A percentile compares a stretch with the other conserved stretches of the same genome.
Evolutionary conservation across 37 sponge, comb jelly and placozoan genomes (phyloP).

Genomic region (Corticium candelabrum): DNA sequence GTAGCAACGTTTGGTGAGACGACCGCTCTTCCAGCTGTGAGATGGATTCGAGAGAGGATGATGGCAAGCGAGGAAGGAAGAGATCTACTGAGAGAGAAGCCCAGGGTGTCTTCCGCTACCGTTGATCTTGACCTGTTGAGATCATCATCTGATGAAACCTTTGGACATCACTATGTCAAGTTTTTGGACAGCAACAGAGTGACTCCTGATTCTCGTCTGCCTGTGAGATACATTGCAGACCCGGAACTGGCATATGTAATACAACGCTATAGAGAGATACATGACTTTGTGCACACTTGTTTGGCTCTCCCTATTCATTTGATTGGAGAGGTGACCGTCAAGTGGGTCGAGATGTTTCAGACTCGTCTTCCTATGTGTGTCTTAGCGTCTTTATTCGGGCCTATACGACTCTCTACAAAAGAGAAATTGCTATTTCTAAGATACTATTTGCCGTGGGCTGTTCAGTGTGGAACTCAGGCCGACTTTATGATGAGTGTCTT

Average conservation of each 20-base stretch:
- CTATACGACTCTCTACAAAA: conserved; percentile 21
- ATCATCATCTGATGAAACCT: conserved; percentile 11
- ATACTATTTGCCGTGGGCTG: conserved; percentile 32
- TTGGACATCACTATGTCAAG: conserved; percentile 28
- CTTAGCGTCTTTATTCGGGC: conserved; percentile 34
- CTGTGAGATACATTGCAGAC: conserved; percentile 52
- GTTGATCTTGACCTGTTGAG: conserved; percentile 27
- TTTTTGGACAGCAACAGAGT: conserved; percentile 32
- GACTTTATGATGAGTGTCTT: conserved; percentile 49
- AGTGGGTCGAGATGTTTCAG: conserved; percentile 66
- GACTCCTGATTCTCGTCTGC: conserved; percentile 24
- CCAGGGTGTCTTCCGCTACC: conserved; percentile 16
- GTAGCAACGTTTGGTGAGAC: conserved; percentile 46
- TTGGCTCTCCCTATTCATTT: conserved; percentile 36
- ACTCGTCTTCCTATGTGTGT: conserved; percentile 66
- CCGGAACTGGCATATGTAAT: conserved; percentile 57
- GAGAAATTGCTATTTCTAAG: conserved; percentile 11
- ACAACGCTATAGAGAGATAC: conserved; percentile 60
- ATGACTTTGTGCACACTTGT: conserved; percentile 53
- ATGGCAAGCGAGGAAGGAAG: conserved; percentile 13
- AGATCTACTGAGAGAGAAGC: conserved; percentile 29
- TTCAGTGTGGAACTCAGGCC: conserved; percentile 13
- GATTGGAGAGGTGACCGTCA: conserved; percentile 39
- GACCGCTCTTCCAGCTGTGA: conserved; percentile 29
- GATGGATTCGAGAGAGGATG: conserved; percentile 22